Percentiles rank a stretch among this genome's conserved stretches.
Evolutionary conservation across 2,888 invertebrate species (phyloP).

Genomic region (Camptogramma bilineatum): DNA sequence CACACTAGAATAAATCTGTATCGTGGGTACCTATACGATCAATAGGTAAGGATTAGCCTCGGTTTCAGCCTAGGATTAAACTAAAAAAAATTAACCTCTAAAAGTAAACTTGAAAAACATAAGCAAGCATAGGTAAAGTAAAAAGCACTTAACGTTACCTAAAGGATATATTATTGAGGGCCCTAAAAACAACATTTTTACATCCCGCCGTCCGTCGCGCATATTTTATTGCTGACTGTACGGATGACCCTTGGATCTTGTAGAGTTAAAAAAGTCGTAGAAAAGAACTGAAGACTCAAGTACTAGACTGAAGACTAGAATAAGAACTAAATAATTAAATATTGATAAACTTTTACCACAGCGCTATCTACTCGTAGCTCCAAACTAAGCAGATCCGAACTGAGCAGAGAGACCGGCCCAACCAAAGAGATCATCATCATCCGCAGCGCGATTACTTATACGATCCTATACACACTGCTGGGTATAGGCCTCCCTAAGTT

Average conservation of each 20-base stretch:
- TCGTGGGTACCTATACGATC: too few species aligned
- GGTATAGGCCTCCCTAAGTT: too few species aligned
- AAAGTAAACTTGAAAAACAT: slow-evolving; percentile 2
- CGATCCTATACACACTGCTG: too few species aligned
- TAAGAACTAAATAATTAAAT: too few species aligned
- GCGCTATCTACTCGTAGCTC: too few species aligned
- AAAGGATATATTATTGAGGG: slow-evolving; percentile 79
- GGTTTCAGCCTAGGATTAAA: neutral
- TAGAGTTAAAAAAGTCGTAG: slow-evolving; percentile 58
- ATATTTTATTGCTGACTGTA: slow-evolving; percentile 82
- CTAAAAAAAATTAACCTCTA: neutral
- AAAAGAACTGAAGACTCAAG: slow-evolving; percentile 2
- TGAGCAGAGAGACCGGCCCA: too few species aligned
- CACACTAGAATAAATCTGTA: too few species aligned
- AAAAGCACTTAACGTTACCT: slow-evolving; percentile 76
- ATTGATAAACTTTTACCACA: too few species aligned
- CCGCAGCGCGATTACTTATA: too few species aligned
- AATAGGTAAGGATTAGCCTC: too few species aligned
- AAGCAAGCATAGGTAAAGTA: slow-evolving; percentile 57
- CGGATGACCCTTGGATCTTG: slow-evolving; percentile 77
- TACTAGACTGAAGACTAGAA: neutral
- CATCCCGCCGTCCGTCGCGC: slow-evolving; percentile 75
- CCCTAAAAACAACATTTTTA: slow-evolving; percentile 84
- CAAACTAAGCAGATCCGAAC: too few species aligned
- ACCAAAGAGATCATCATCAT: too few species aligned